These are phyloP conservation scores for Dicentrarchus labrax DNA, from an alignment of 2,113 vertebrate species.

Conservation along the genomic window DNA sequence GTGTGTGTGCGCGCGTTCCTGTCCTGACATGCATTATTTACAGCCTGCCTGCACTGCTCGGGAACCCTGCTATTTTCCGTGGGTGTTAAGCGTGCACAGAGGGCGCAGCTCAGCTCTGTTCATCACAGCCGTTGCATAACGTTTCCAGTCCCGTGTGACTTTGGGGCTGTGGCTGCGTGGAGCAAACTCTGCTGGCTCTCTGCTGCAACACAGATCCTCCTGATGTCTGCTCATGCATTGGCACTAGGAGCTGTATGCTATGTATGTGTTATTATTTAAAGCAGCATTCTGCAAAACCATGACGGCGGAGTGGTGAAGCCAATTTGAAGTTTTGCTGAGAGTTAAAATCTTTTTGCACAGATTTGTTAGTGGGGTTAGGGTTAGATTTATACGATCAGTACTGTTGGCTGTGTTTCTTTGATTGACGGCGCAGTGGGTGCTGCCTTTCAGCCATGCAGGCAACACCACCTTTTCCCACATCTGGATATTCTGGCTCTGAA, in stretches of 20 bases:
- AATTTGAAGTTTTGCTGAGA: not conserved
- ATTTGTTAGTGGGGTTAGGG: no score
- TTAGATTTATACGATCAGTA: not conserved
- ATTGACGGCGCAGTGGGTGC: no score
- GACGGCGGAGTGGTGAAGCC: not conserved
- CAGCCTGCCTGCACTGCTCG: slow-evolving; percentile 62
- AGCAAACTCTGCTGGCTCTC: slow-evolving; percentile 31
- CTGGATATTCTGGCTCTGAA: not conserved
- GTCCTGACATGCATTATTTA: slow-evolving; percentile 69
- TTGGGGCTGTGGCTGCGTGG: slow-evolving; percentile 34
- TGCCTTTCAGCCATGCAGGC: not conserved
- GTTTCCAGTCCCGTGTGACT: slow-evolving; percentile 52
- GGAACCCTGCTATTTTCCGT: slow-evolving; percentile 72
- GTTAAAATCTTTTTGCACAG: no score
- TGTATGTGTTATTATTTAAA: slow-evolving; percentile 11
- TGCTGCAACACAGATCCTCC: slow-evolving; percentile 51
- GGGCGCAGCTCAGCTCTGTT: slow-evolving; percentile 52
- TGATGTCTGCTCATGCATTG: slow-evolving; percentile 30
- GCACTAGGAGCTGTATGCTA: not conserved
- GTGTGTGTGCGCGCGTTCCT: not conserved
- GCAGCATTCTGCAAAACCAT: not conserved
- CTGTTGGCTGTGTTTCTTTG: not conserved
- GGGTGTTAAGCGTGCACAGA: slow-evolving; percentile 64
- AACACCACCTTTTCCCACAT: not conserved
- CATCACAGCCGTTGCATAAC: slow-evolving; percentile 69